Conservation (phyloP, 2,797 vertebrate species). For the Channa striata region DNA sequence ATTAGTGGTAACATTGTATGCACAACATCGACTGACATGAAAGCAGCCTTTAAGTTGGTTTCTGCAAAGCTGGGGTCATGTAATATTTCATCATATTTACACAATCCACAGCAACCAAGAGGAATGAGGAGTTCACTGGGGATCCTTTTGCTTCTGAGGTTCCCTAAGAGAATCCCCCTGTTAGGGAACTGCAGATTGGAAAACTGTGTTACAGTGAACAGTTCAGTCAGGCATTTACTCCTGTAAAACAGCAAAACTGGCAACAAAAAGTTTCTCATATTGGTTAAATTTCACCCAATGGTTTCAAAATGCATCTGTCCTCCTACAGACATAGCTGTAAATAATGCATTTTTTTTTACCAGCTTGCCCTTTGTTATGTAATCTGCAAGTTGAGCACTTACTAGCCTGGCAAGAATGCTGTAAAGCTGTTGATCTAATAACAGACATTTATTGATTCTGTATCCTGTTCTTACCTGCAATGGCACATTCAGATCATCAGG, state of each 20-base stretch:
- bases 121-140: no score
- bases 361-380: slow-evolving; percentile 32
- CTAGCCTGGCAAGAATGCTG: slow-evolving; percentile 6
- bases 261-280: not conserved
- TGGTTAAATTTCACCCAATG: not conserved
- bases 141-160: no score
- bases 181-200: no score
- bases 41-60: no score
- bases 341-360: not conserved
- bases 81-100: not conserved
- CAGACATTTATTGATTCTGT: slow-evolving; percentile 67
- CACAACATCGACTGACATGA: no score
- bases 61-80: not conserved
- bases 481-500: slow-evolving; percentile 69
- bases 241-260: not conserved
- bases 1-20: no score
- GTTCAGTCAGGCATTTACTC: not conserved
- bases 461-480: slow-evolving; percentile 56
- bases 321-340: not conserved
- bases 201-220: not conserved
- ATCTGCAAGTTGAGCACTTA: slow-evolving; percentile 13
- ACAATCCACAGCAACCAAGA: not conserved
- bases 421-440: slow-evolving; percentile 22
- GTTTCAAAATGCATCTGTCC: not conserved
- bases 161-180: not conserved